Base-by-base conservation (phyloP, 2,888 invertebrate species). In the Exocentrus adspersus region DNA sequence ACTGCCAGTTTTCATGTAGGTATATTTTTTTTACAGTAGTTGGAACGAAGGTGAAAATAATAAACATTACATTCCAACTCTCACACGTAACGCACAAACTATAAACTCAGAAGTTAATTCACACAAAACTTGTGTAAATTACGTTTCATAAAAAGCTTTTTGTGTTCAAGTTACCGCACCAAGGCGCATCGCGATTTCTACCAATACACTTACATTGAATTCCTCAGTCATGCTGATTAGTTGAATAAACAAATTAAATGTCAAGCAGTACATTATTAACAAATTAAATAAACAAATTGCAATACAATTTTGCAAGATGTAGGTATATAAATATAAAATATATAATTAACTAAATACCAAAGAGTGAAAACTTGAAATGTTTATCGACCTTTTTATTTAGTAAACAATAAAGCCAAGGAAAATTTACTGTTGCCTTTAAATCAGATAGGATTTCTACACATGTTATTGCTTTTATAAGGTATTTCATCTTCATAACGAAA, bases 331-430 rank as follows among this genome's bases (percentile, higher is more conserved):
- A 54, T 54, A 30, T 37, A 32, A 46, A 46, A 45, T 57, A 43
- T 20, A 6, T 30, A 57, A 57, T 46, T 46, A 46, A 12, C 28
- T 57, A 46, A 45, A 45, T 57, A 57, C 17, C 57, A 53, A 14
- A 9, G 7, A 21, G 14, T 20, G 32, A 46, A 19, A 4, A 53
- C 37, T 24, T 37, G 19, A 45, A 20, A 21, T 56, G 37, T 51
- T 60, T 65, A 61, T 58, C 64, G 64, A 68, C 65, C 68, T 68
- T 61, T 65, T 41, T 45, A 43, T 20, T 32, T n/a, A 54, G 56
- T 65, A 62, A 65, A 56, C 59, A 67, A 51, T 32, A 43, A 32
- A 69, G 57, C 58, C 62, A 60, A 58, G 57, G 62, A 51, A 62
- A 59, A 56, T 69, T 60, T 62, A 64, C 64, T 66, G 14, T 37